A percentile compares a stretch with the other conserved stretches of the same genome.
Conservation (phyloP, 2,797 vertebrate genomes). For the Sebastes oblongus region DNA sequence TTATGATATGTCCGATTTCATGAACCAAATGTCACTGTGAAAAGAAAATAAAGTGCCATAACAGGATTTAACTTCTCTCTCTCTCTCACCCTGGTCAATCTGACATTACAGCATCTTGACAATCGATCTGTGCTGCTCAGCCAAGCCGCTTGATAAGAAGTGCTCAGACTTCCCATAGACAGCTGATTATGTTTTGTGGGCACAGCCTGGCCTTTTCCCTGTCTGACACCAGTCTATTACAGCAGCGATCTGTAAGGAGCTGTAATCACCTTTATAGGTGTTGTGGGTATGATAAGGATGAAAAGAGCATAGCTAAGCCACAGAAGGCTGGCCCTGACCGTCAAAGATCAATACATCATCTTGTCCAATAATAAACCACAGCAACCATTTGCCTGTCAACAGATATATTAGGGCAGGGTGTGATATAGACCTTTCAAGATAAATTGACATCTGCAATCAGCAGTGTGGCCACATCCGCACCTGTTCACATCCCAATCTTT, state of each 20-base stretch:
- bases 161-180: slow-evolving; percentile 49
- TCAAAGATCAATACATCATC: slow-evolving; percentile 64
- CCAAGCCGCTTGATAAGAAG: slow-evolving; percentile 54
- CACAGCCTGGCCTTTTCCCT: slow-evolving; percentile 46
- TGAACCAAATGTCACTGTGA: slow-evolving; percentile 12
- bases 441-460: slow-evolving; percentile 10
- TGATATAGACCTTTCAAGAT: slow-evolving; percentile 21
- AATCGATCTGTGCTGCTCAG: slow-evolving; percentile 53
- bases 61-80: slow-evolving; percentile 41
- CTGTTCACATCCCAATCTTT: neutral
- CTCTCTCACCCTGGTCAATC: slow-evolving; percentile 17
- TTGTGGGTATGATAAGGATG: slow-evolving; percentile 60
- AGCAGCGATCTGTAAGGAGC: slow-evolving; percentile 48
- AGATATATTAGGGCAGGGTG: slow-evolving; percentile 22
- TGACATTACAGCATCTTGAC: slow-evolving; percentile 49
- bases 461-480: neutral
- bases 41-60: slow-evolving; percentile 11
- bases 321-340: slow-evolving; percentile 9
- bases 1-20: slow-evolving; percentile 17
- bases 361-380: slow-evolving; percentile 54
- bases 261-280: slow-evolving; percentile 62
- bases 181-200: slow-evolving; percentile 59
- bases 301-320: slow-evolving; percentile 36
- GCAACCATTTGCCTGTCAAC: slow-evolving; percentile 44
- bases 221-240: slow-evolving; percentile 56